Evolutionary conservation across 2,113 vertebrate species (phyloP).

Genomic region (Engystomops pustulosus): DNA sequence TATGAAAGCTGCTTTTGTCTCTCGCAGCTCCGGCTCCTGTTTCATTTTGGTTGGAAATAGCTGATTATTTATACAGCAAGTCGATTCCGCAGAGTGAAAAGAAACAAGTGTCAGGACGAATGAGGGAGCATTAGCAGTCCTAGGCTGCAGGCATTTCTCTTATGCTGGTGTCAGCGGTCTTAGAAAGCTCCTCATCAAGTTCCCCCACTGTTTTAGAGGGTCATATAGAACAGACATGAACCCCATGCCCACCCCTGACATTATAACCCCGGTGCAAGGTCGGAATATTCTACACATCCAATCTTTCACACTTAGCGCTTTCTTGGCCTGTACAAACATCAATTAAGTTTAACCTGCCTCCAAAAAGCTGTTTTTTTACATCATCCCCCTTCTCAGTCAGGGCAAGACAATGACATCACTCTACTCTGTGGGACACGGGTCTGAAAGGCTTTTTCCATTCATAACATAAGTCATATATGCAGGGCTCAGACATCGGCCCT

Average conservation of each 20-base stretch:
- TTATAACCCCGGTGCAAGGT: too few species aligned
- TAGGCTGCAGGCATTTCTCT: conserved; percentile 51
- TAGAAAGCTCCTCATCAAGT: conserved; percentile 45
- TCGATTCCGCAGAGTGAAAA: conserved; percentile 63
- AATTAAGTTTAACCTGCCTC: conserved; percentile 20
- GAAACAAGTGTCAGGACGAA: conserved; percentile 61
- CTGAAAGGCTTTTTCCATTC: conserved; percentile 34
- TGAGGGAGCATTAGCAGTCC: conserved; percentile 53
- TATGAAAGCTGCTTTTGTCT: conserved; percentile 71
- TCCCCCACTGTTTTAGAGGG: conserved; percentile 37
- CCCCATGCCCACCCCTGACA: background rate
- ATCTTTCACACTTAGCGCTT: conserved; percentile 20
- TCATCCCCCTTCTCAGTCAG: background rate
- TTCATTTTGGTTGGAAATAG: conserved; percentile 68
- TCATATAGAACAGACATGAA: background rate
- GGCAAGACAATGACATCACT: conserved; percentile 48
- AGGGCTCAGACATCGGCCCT: conserved; percentile 12
- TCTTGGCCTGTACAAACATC: conserved; percentile 28
- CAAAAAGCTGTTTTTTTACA: conserved; percentile 29
- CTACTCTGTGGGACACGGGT: conserved; percentile 19
- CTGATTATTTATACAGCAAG: conserved; percentile 67
- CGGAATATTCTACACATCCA: background rate
- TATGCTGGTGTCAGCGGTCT: conserved; percentile 54
- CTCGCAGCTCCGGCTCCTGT: conserved; percentile 62
- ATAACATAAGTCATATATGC: conserved; percentile 20